Conservation (phyloP, 2,888 invertebrate genomes). For the Scotopteryx bipunctaria region DNA sequence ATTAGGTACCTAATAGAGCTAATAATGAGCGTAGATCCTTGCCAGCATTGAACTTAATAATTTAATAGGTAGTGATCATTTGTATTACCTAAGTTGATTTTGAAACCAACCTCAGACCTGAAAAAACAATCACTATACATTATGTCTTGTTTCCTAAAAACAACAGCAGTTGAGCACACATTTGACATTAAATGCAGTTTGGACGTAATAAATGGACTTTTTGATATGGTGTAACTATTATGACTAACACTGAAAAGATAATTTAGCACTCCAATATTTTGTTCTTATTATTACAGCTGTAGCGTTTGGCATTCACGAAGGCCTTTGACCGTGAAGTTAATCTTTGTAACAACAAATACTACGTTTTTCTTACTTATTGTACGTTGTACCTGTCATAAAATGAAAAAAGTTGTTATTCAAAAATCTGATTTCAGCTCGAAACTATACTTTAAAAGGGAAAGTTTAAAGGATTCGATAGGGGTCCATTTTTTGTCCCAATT, state of each 20-base stretch:
- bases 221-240: conserved; percentile 38
- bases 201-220: conserved; percentile 37
- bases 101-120: neutral
- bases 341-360: conserved; percentile 8
- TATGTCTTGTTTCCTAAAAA: conserved; percentile 2
- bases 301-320: conserved; percentile 6
- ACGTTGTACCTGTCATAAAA: neutral
- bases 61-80: too few species aligned
- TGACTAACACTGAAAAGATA: conserved; percentile 29
- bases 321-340: conserved; percentile 8
- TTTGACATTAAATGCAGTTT: conserved; percentile 36
- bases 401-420: neutral
- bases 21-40: too few species aligned
- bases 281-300: conserved; percentile 4
- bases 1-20: too few species aligned
- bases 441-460: too few species aligned
- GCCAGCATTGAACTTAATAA: too few species aligned
- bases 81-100: too few species aligned
- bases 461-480: neutral
- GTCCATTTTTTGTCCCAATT: neutral
- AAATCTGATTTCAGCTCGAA: too few species aligned
- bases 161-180: conserved; percentile 21
- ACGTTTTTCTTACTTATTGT: neutral
- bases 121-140: neutral
- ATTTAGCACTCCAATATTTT: conserved; percentile 5